Base-by-base conservation (phyloP, 2,113 vertebrate species). In the Oryzias woworae region DNA sequence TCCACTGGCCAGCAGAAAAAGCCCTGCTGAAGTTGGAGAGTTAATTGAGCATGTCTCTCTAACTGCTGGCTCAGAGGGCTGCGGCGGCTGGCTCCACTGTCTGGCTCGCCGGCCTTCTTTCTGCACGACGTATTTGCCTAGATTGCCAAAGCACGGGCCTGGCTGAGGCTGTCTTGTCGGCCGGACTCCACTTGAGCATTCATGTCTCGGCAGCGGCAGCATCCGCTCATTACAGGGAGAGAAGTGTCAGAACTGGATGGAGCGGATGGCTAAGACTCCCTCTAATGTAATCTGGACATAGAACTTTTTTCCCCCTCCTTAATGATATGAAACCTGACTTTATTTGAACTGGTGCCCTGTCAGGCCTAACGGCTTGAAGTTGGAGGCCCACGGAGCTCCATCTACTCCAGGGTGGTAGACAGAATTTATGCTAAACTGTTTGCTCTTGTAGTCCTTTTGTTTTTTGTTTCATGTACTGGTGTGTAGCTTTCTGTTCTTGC, bases 241-340 rank as follows among this genome's bases (percentile, higher is more conserved):
- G 89, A 83, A 89, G 88, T 91, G 90, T 91, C 88, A 91, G 89
- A 82, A 77, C 76, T 57, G 62, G 71, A 83, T 85, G 85, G 86
- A 87, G 73, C 83, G 84, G 82, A 86, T 66, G 75, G 73, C 83
- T 65, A 82, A 86, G 83, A 75, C 83, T 90, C 69, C 36, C 83
- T 87, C 75, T 90, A 89, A 90, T 90, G 88, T 91, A 91, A 91
- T 93, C 87, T 88, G 90, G 87, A 89, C 90, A 91, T 73, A 84
- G 85, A 89, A 89, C 86, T 89, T 90, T 89, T 80, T 36, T 10
- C 31, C 31, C 7, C 36, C 81, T 82, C 84, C 78, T 89, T 90
- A 91, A 91, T 91, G 88, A 92, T 85, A 90, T 87, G 87, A 92
- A 82, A 82, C 82, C 81, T 73, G 84, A 85, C 89, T 84, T 78